phyloP scores from a whole-genome alignment of 2,888 invertebrate species.

The Nemotelus pantherinus region DNA sequence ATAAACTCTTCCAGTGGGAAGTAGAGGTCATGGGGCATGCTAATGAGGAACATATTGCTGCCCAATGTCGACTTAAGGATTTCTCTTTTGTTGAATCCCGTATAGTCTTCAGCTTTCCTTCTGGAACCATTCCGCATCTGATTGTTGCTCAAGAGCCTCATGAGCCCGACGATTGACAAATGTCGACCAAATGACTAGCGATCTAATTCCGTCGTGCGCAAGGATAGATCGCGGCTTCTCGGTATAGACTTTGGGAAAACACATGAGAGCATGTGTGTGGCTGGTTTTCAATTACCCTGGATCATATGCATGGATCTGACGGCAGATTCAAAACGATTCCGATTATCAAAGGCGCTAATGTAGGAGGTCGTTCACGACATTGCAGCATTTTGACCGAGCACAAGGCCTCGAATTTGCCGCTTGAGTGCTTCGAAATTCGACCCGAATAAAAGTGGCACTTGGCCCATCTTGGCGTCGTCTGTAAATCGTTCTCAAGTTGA shows the following conservation, averaged over 20 bases:
- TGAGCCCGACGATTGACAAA: constrained; percentile 37
- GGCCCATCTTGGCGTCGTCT: constrained; percentile 8
- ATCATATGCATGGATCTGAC: not conserved
- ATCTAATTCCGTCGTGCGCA: constrained; percentile 6
- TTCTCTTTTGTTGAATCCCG: not conserved
- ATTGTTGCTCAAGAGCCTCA: not conserved
- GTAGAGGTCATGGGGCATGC: not conserved
- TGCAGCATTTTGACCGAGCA: not conserved
- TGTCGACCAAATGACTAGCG: constrained; percentile 38
- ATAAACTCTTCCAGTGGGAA: not conserved
- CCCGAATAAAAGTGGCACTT: not conserved
- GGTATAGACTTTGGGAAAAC: not conserved
- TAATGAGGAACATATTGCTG: no score
- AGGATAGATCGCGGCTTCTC: not conserved
- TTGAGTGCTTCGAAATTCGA: not conserved
- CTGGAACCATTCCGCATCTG: not conserved
- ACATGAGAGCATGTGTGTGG: constrained; percentile 11
- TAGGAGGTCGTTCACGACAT: constrained; percentile 7
- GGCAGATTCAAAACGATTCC: not conserved
- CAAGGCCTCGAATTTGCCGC: not conserved
- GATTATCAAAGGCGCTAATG: constrained; percentile 37
- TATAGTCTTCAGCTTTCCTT: not conserved
- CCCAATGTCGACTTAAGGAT: no score
- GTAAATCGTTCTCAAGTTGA: constrained; percentile 7
- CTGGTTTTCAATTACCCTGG: constrained; percentile 1